Conservation (phyloP, 2,888 invertebrate genomes). For the Tricholauxania praeusta region DNA sequence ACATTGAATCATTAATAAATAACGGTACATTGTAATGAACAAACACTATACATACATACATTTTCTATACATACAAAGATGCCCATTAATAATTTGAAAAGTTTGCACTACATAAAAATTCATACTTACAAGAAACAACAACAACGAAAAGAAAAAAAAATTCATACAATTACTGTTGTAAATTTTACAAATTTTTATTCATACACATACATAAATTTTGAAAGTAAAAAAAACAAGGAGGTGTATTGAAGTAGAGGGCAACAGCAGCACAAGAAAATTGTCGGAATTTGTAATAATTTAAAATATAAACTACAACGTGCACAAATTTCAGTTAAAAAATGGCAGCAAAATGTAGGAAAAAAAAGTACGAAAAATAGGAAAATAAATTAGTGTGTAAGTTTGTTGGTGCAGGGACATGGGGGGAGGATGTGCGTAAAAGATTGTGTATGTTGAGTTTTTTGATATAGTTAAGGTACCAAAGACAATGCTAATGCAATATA, state of each 20-base stretch:
- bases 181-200: conserved; percentile 19
- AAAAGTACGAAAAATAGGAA: conserved; percentile 13
- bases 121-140: conserved; percentile 42
- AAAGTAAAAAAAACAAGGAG: background rate
- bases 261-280: conserved; percentile 2
- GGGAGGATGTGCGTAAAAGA: background rate
- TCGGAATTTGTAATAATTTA: conserved; percentile 22
- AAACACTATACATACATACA: conserved; percentile 39
- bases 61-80: background rate
- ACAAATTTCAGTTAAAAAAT: background rate
- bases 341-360: background rate
- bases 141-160: conserved; percentile 22
- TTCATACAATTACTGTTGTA: conserved; percentile 25
- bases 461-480: background rate
- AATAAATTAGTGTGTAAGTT: background rate
- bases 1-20: conserved; percentile 25
- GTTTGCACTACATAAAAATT: background rate
- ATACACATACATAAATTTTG: conserved; percentile 2
- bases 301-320: conserved; percentile 22
- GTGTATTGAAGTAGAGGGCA: conserved; percentile 7
- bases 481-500: background rate
- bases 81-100: conserved; percentile 21
- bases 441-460: background rate
- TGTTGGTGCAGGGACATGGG: background rate
- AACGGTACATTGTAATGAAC: conserved; percentile 25